phyloP scores from a whole-genome alignment of 2,797 vertebrate genomes.

The Otus scops region DNA sequence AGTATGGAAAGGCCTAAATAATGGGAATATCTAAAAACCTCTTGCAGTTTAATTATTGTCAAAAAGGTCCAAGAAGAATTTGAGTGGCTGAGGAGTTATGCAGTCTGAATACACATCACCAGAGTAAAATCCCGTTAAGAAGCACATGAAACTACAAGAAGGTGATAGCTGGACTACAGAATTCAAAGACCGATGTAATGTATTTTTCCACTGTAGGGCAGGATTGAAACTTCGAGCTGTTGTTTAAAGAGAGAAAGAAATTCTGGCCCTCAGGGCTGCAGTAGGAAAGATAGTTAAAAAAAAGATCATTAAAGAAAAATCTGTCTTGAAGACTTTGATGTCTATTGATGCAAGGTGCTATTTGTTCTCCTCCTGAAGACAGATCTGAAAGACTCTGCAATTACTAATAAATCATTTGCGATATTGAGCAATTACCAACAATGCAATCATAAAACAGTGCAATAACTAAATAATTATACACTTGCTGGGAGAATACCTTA shows the following conservation, averaged over 20 bases:
- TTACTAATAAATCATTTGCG: conserved; percentile 58
- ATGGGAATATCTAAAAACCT: not conserved
- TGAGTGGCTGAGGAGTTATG: not conserved
- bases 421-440: conserved; percentile 59
- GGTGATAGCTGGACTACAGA: not conserved
- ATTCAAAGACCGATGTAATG: not conserved
- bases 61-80: conserved; percentile 3
- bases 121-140: conserved; percentile 18
- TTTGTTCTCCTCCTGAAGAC: conserved; percentile 34
- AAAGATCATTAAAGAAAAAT: conserved; percentile 38
- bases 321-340: conserved; percentile 19
- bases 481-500: conserved; percentile 26
- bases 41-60: not conserved
- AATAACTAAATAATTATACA: conserved; percentile 54
- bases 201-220: conserved; percentile 11
- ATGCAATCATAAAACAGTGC: conserved; percentile 42
- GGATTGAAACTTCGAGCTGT: not conserved
- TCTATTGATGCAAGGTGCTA: conserved; percentile 39
- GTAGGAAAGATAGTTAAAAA: not conserved
- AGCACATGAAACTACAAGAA: not conserved
- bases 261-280: not conserved
- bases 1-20: not conserved
- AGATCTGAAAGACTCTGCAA: conserved; percentile 41
- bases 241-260: conserved; percentile 34
- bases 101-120: not conserved